Evolutionary conservation across 2,113 vertebrate genomes (phyloP), one percentile per base, ranked within the genome.

Genomic region (Mionectes macconnelli): DNA sequence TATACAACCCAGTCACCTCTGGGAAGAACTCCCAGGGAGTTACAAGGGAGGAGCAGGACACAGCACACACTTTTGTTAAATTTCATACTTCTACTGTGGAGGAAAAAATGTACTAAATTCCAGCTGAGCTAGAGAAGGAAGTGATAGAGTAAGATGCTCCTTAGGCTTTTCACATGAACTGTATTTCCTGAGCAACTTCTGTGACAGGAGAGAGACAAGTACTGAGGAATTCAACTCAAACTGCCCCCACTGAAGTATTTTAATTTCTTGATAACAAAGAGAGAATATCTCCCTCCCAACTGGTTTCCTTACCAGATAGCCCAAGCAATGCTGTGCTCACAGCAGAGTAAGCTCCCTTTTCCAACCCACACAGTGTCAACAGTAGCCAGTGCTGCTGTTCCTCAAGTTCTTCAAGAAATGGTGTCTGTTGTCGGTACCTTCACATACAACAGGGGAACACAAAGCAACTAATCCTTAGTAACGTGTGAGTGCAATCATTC

Each of bases 301-400:
- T 18, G 39, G 5, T 83, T 69, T 64, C 27, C 19, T 47, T 49
- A 59, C 21, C 30, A 49, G 55, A 18, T 55, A 59, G 10, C 14
- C 31, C 50, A 47, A 39, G 49, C 17, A 15, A 19, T 9, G 18
- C 56, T 55, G 45, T 1, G 1, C 19, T 49, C 10, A 12, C 0
- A 1, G 27, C 28, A 63, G 24, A 0, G 2, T 12, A 42, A 74
- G 14, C 37, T 57, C 39, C 44, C 23, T 83, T 39, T 68, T 39
- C 23, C 1, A 1, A 44, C 33, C 9, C 0, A 0, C 0, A 2
- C n/a, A 69, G 20, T 27, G 39, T 35, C 60, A 82, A 15, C n/a
- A 49, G 44, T 1, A 62, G 47, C 49, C 25, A 52, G 25, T 0
- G 0, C 22, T 84, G n/a, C 40, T 35, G n/a, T n/a, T n/a, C n/a